Conservation (phyloP, 2,113 vertebrate species). For the Sturnus vulgaris region DNA sequence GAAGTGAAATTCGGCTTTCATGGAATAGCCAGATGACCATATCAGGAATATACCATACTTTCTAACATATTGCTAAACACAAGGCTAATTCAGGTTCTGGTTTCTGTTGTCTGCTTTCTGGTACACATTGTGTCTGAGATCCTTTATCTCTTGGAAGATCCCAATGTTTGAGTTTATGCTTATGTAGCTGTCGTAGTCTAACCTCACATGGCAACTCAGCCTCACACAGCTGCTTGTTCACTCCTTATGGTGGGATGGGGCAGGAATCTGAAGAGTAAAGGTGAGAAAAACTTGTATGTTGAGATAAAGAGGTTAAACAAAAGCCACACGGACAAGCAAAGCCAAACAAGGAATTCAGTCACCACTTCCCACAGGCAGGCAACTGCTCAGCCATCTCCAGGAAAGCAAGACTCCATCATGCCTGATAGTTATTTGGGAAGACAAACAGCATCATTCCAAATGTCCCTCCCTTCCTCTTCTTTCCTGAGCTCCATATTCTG, state of each 20-base stretch:
- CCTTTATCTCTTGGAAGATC: background rate
- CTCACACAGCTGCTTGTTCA: background rate
- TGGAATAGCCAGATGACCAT: background rate
- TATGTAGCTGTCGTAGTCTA: background rate
- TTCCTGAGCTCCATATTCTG: background rate
- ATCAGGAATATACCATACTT: background rate
- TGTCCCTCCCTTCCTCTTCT: fast-evolving
- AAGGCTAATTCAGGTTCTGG: background rate
- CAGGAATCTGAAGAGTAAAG: background rate
- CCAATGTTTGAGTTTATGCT: background rate
- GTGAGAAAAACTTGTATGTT: background rate
- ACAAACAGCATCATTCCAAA: fast-evolving
- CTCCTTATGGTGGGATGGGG: background rate
- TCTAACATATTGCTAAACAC: background rate
- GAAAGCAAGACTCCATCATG: background rate
- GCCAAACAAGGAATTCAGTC: background rate
- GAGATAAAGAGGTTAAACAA: background rate
- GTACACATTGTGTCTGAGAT: background rate
- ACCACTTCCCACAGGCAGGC: background rate
- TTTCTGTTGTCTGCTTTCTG: background rate
- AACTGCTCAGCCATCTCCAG: background rate
- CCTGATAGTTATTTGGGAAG: background rate
- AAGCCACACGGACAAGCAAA: background rate
- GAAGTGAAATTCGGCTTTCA: background rate
- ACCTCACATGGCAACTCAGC: background rate